These are phyloP conservation scores for Chrysolina haemoptera DNA, from an alignment of 2,888 invertebrate genomes.

Conservation along the genomic window DNA sequence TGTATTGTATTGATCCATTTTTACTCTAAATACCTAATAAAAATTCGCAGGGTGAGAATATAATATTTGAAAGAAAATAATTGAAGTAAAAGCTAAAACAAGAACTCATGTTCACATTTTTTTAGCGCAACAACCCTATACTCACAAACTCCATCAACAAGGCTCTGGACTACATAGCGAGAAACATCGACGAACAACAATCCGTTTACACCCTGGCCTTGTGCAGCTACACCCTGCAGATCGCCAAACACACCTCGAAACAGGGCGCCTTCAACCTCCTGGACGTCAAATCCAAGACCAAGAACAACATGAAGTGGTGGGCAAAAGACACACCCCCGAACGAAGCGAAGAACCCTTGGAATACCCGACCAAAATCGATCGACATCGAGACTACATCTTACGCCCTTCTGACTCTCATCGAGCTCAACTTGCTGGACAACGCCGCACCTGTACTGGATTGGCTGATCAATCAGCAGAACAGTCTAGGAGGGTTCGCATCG, in stretches of 20 bases:
- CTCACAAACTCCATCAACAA: constrained; percentile 79
- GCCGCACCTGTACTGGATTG: constrained; percentile 80
- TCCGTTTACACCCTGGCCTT: constrained; percentile 85
- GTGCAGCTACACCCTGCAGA: constrained; percentile 82
- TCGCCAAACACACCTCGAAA: constrained; percentile 81
- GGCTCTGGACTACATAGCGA: constrained; percentile 82
- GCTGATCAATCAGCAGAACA: constrained; percentile 81
- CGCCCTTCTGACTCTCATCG: constrained; percentile 81
- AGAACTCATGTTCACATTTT: too few relatives aligned
- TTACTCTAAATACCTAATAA: too few relatives aligned
- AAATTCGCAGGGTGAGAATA: too few relatives aligned
- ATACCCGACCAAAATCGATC: constrained; percentile 77
- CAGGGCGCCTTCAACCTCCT: constrained; percentile 77
- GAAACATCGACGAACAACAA: constrained; percentile 76
- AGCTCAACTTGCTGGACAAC: constrained; percentile 69
- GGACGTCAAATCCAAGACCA: constrained; percentile 71
- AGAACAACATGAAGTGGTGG: constrained; percentile 90
- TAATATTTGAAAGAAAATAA: too few relatives aligned
- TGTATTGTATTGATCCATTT: too few relatives aligned
- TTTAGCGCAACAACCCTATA: constrained; percentile 43
- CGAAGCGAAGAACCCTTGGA: constrained; percentile 79
- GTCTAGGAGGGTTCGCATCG: constrained; percentile 80
- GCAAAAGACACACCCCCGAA: constrained; percentile 72
- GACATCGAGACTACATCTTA: constrained; percentile 93
- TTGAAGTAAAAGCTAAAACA: too few relatives aligned